Base-by-base conservation (phyloP, 1,140 invertebrate genomes). In the Drosophila bifasciata region DNA sequence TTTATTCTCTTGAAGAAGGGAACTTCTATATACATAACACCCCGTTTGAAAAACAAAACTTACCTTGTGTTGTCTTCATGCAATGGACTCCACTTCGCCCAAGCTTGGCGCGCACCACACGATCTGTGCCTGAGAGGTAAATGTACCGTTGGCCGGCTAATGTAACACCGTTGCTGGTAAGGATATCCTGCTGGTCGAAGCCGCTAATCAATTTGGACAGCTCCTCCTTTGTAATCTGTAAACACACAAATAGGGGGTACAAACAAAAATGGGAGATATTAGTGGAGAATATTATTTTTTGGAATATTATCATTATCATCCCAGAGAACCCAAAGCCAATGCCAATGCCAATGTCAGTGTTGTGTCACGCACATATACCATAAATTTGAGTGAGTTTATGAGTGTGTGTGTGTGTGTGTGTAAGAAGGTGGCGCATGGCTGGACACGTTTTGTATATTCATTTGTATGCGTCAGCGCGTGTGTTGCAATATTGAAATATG, bases 31-130 rank as follows among this genome's bases (percentile, higher is more conserved):
- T n/a, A 2, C 2, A 25, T 7, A 28, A 1, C n/a, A 8, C 6
- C 17, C 3, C 0, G 13, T 17, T 0, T 4, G 0, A 3, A 3
- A 2, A 21, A 8, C n/a, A 9, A 25, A 16, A 46, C 92, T 92
- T 92, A 96, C 96, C 95, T 95, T 98, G 96, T 93, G 95, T 94
- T 92, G 97, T 98, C 94, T 97, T 97, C 96, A 97, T 97, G 95
- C 96, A 97, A 92, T 97, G 97, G 58, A 97, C 96, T 81, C 97
- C 97, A 91, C 96, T 95, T 93, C 97, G 97, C 91, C 96, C 96
- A 69, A 97, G 94, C 93, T 97, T 97, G 91, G 96, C 96, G 92
- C 97, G 95, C 92, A 98, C 96, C 76, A 98, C 96, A 91, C 95
- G 95, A 90, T 97, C 96, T 93, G 96, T 96, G 90, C 96, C 96